Evolutionary conservation across 2,113 vertebrate species (phyloP).

Genomic region (Lipotes vexillifer): DNA sequence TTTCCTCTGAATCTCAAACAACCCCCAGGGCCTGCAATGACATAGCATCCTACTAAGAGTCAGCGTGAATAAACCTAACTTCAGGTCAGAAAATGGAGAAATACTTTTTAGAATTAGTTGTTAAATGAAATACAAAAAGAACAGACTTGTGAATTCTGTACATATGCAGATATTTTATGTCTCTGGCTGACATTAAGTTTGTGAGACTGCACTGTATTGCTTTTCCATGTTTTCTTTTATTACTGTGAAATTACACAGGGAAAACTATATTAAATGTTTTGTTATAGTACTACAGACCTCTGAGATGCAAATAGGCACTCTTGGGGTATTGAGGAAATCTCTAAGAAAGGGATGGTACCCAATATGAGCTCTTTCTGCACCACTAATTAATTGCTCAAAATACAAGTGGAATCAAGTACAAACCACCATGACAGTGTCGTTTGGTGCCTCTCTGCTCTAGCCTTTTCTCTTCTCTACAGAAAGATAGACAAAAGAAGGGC

Average conservation of each 20-base stretch:
- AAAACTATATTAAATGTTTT: neutral
- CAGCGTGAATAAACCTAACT: neutral
- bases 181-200: neutral
- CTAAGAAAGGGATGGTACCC: neutral
- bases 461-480: neutral
- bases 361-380: neutral
- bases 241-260: neutral
- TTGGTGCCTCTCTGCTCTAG: neutral
- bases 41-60: neutral
- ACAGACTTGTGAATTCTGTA: neutral
- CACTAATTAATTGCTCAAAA: neutral
- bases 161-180: neutral
- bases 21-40: neutral
- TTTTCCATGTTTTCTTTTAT: neutral
- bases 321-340: neutral
- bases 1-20: slow-evolving; percentile 32
- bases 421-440: neutral
- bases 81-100: neutral
- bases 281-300: neutral
- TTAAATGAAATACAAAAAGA: neutral
- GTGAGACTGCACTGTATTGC: neutral
- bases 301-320: neutral
- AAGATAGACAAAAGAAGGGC: neutral
- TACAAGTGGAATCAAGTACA: neutral
- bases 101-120: neutral